Conservation (phyloP, 2,113 vertebrate genomes). For the Burhinus oedicnemus region DNA sequence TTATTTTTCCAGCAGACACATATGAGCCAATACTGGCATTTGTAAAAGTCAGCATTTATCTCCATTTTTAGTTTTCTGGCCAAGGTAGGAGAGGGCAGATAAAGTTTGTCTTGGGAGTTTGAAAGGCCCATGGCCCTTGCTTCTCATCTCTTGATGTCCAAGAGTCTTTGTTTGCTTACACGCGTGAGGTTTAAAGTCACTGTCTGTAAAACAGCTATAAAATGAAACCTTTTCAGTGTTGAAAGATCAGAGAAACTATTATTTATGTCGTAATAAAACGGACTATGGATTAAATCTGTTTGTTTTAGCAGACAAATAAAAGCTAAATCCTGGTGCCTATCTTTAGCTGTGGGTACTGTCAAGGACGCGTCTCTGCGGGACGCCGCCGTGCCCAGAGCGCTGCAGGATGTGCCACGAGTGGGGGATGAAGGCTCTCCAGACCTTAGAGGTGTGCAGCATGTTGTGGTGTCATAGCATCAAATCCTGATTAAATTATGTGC, state of each 20-base stretch:
- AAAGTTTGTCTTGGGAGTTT: background rate
- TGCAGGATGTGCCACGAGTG: background rate
- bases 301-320: background rate
- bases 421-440: background rate
- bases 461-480: conserved; percentile 27
- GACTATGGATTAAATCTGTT: background rate
- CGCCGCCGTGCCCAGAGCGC: rapidly evolving
- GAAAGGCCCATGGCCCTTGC: background rate
- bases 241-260: background rate
- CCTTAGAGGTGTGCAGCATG: background rate
- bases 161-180: background rate
- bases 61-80: background rate
- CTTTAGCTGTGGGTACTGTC: background rate
- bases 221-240: background rate
- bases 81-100: background rate
- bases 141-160: background rate
- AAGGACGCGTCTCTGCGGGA: background rate
- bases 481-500: conserved; percentile 22
- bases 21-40: background rate
- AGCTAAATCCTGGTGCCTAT: background rate
- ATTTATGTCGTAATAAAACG: background rate
- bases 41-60: background rate
- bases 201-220: background rate
- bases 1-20: background rate
- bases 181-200: background rate